Percentiles rank a stretch among this genome's conserved stretches.
phyloP scores from a whole-genome alignment of 2,888 invertebrate genomes.

The Ametastegia equiseti region DNA sequence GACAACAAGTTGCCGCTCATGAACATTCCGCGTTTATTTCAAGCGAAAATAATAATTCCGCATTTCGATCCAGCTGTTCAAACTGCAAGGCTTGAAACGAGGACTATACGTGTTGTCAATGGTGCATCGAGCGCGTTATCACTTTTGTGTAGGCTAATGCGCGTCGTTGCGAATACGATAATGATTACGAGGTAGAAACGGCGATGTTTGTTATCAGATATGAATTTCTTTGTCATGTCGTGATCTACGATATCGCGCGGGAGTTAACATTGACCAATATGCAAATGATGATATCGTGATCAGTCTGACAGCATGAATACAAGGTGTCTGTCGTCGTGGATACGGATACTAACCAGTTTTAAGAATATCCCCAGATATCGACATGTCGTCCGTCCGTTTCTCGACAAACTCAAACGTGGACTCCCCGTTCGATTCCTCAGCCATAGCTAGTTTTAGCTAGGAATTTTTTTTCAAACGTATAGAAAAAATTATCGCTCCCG shows the following conservation, averaged over 20 bases:
- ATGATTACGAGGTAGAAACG: too few relatives aligned
- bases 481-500: conserved; percentile 21
- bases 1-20: background rate
- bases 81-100: too few relatives aligned
- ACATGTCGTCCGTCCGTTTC: conserved; percentile 68
- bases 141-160: too few relatives aligned
- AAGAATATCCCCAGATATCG: conserved; percentile 61
- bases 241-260: too few relatives aligned
- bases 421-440: conserved; percentile 73
- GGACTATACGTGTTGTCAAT: too few relatives aligned
- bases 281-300: background rate
- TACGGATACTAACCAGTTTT: conserved; percentile 66
- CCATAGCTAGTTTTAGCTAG: conserved; percentile 59
- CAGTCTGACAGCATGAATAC: conserved; percentile 51
- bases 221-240: too few relatives aligned
- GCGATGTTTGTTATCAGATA: too few relatives aligned
- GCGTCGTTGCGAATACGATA: too few relatives aligned
- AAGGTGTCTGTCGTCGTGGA: background rate
- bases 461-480: background rate
- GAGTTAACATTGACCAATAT: too few relatives aligned
- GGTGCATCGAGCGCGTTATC: too few relatives aligned
- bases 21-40: background rate
- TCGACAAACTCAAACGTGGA: conserved; percentile 73
- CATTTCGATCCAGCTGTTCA: too few relatives aligned
- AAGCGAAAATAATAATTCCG: too few relatives aligned